These are phyloP conservation scores for Triplophysa bombifrons DNA, from an alignment of 2,797 vertebrate species.

Conservation along the genomic window DNA sequence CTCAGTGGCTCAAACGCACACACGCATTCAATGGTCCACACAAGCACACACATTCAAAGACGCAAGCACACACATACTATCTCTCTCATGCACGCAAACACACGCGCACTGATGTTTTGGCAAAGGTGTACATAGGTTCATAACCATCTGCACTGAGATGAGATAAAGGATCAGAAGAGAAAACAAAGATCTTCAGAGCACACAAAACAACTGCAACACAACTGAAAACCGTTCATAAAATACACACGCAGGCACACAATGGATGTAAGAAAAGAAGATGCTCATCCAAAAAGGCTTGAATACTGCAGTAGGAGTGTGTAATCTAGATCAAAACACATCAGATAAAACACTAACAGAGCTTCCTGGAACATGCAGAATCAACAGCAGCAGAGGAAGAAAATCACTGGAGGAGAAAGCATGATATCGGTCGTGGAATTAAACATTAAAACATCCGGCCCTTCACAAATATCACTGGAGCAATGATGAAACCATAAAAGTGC, in stretches of 20 bases:
- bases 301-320: slow-evolving; percentile 60
- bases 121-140: slow-evolving; percentile 3
- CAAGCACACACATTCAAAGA: too few species aligned
- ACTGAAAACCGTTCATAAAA: background rate
- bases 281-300: slow-evolving; percentile 59
- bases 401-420: background rate
- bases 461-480: background rate
- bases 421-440: background rate
- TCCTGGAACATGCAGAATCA: slow-evolving; percentile 35
- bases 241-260: slow-evolving; percentile 72
- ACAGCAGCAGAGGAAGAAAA: slow-evolving; percentile 32
- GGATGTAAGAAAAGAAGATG: slow-evolving; percentile 58
- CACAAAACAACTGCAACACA: slow-evolving; percentile 37
- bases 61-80: too few species aligned
- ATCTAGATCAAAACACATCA: slow-evolving; percentile 47
- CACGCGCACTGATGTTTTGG: slow-evolving; percentile 22
- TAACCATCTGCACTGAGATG: background rate
- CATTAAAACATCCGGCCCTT: background rate
- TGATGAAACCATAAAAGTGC: background rate
- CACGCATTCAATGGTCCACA: too few species aligned
- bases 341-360: background rate
- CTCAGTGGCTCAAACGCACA: too few species aligned
- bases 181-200: slow-evolving; percentile 5
- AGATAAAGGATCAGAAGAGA: background rate
- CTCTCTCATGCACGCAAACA: background rate